Evolutionary conservation across 2,797 vertebrate species (phyloP), one percentile per base, ranked within the genome.

Genomic region (Leptodactylus fallax): DNA sequence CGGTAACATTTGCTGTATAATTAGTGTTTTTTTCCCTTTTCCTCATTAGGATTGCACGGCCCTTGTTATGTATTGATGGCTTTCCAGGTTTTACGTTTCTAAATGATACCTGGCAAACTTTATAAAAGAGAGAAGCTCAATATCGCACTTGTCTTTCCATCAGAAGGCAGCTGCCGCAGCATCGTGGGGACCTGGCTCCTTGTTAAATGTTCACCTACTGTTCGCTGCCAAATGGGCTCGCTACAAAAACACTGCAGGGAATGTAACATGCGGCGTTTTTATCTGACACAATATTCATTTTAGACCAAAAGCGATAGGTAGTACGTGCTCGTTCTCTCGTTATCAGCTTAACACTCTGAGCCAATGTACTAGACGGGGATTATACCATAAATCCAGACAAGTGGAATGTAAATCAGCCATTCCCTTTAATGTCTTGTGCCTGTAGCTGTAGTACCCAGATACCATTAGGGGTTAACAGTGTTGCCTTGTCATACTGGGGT

Each of bases 171-270:
- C 36, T 84, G 72, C 23, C 17, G 45, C 45, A 14, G n/a, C 65
- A 74, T n/a, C 53, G 49, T 25, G 12, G 56, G 25, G 60, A 25
- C n/a, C 27, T 81, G 79, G 53, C 85, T 45, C 19, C 71, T 77
- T 45, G 67, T 76, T 63, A 83, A 51, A 72, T 25, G 58, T 71
- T 72, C 36, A 51, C 85, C 85, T 87, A 25, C 65, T 87, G 79
- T 45, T 65, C 47, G 53, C 49, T 51, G 60, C 27, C 51, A 61
- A 47, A 49, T 76, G 47, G 47, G 56, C 79, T 87, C 6, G 4
- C 11, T 61, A 47, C 47, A 74, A 87, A 72, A 27, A 61, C 77
- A 25, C 65, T 47, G 58, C 45, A 10, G 78, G 85, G 55, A 80
- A 61, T 3, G 36, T 19, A 58, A 16, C 5, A 16, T 21, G 63